A percentile compares a stretch with the other conserved stretches of the same genome.
Conservation (phyloP, 1,140 invertebrate species). For the Cecropterus lyciades region DNA sequence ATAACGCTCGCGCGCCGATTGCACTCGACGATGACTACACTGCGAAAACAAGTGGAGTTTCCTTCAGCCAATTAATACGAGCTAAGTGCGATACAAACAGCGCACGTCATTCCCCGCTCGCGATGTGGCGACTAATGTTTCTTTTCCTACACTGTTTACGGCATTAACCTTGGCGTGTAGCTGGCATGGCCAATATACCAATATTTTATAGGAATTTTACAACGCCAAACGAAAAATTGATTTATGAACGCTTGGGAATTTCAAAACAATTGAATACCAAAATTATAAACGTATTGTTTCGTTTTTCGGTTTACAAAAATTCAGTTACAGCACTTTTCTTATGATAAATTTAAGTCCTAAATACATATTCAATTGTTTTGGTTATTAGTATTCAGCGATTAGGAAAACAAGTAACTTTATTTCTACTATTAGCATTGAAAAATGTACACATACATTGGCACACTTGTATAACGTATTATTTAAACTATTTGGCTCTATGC, state of each 20-base stretch:
- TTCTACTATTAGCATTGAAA: not conserved
- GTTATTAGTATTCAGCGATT: not conserved
- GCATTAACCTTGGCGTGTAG: conserved; percentile 24
- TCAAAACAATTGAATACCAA: not conserved
- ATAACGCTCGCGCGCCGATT: conserved; percentile 51
- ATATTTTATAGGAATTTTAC: conserved; percentile 15
- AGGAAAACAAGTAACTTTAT: not conserved
- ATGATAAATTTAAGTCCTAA: not conserved
- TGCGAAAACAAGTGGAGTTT: conserved; percentile 53
- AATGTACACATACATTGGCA: not conserved
- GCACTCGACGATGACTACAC: conserved; percentile 40
- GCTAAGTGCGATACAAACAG: conserved; percentile 45
- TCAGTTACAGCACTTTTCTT: not conserved
- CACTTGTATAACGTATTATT: too few species aligned
- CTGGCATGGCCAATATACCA: conserved; percentile 1
- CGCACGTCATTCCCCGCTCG: conserved; percentile 21
- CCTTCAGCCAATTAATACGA: conserved; percentile 59
- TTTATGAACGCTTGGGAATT: conserved; percentile 7
- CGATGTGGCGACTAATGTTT: conserved; percentile 23
- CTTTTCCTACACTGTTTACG: conserved; percentile 21
- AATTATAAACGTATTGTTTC: conserved; percentile 12
- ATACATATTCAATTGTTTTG: not conserved
- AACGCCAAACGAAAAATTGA: conserved; percentile 5
- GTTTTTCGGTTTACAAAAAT: not conserved
- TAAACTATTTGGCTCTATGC: too few species aligned